Percentiles rank a stretch among this genome's conserved stretches.
These are phyloP conservation scores for Heliothis peltigera DNA, from an alignment of 2,888 invertebrate genomes.

Conservation along the genomic window DNA sequence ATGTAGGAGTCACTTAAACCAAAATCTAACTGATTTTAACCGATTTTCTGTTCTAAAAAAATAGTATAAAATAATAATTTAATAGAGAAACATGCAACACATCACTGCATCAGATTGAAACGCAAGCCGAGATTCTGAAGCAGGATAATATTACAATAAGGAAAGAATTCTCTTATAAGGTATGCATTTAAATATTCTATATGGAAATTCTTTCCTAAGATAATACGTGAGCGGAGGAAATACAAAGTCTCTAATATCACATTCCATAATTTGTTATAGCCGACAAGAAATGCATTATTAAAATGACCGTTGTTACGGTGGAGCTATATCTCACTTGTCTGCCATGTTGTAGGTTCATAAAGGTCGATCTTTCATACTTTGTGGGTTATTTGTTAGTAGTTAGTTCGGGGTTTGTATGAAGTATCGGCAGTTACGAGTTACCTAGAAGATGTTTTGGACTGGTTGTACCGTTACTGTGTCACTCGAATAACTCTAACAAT, in stretches of 20 bases:
- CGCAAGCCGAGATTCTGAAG: slow-evolving; percentile 1
- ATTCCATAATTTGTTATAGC: slow-evolving; percentile 46
- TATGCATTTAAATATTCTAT: slow-evolving; percentile 55
- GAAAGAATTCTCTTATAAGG: slow-evolving; percentile 46
- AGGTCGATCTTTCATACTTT: no score
- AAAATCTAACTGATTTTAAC: no score
- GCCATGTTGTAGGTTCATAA: neutral
- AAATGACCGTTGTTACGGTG: slow-evolving; percentile 15
- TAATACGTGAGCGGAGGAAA: slow-evolving; percentile 43
- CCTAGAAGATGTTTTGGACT: no score
- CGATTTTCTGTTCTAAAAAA: no score
- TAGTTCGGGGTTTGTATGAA: no score
- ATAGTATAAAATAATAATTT: no score
- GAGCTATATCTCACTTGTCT: slow-evolving; percentile 1
- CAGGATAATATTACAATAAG: slow-evolving; percentile 43
- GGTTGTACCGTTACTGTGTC: no score
- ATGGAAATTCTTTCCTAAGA: slow-evolving; percentile 48
- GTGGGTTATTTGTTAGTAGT: no score
- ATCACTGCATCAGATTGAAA: slow-evolving; percentile 3
- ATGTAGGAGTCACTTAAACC: no score
- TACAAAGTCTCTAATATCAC: slow-evolving; percentile 39
- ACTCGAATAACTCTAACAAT: no score
- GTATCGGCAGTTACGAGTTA: no score
- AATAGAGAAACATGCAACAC: no score
- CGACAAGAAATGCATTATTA: slow-evolving; percentile 34